A percentile compares a stretch with the other conserved stretches of the same genome.
phyloP scores from a whole-genome alignment of 2,113 vertebrate species.

The Phaethornis superciliosus region DNA sequence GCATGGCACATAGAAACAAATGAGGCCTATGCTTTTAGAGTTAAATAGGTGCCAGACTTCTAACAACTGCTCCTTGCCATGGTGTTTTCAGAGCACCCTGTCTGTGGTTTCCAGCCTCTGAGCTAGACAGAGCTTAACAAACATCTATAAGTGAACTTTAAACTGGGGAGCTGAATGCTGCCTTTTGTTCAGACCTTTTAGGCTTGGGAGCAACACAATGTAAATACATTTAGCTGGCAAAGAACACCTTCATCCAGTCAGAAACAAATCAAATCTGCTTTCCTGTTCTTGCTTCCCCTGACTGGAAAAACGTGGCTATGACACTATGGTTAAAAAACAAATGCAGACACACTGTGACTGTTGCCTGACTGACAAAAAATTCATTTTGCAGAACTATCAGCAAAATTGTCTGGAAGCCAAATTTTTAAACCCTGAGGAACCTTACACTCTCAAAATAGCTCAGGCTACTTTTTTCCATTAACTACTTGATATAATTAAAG shows the following conservation, averaged over 20 bases:
- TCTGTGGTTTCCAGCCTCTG: background rate
- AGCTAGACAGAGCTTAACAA: background rate
- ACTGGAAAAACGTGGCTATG: constrained; percentile 43
- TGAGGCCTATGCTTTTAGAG: background rate
- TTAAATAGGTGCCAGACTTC: background rate
- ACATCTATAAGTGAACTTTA: background rate
- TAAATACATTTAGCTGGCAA: background rate
- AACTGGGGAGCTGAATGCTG: background rate
- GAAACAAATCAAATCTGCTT: constrained; percentile 42
- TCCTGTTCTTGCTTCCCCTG: constrained; percentile 40
- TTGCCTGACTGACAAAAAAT: constrained; percentile 29
- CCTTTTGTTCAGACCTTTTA: background rate
- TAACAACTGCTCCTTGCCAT: background rate
- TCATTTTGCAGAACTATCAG: constrained; percentile 45
- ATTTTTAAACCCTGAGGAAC: constrained; percentile 32
- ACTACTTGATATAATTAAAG: constrained; percentile 16
- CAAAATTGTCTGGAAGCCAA: constrained; percentile 42
- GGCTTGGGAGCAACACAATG: background rate
- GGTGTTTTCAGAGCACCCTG: background rate
- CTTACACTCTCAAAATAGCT: constrained; percentile 8
- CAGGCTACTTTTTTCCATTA: constrained; percentile 3
- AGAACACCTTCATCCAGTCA: background rate
- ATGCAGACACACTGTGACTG: background rate
- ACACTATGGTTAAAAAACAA: constrained; percentile 56
- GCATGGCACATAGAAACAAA: background rate